A percentile compares a stretch with the other conserved stretches of the same genome.
These are phyloP conservation scores for Actenoides lindsayi DNA, from an alignment of 2,113 vertebrate genomes.

Conservation along the genomic window DNA sequence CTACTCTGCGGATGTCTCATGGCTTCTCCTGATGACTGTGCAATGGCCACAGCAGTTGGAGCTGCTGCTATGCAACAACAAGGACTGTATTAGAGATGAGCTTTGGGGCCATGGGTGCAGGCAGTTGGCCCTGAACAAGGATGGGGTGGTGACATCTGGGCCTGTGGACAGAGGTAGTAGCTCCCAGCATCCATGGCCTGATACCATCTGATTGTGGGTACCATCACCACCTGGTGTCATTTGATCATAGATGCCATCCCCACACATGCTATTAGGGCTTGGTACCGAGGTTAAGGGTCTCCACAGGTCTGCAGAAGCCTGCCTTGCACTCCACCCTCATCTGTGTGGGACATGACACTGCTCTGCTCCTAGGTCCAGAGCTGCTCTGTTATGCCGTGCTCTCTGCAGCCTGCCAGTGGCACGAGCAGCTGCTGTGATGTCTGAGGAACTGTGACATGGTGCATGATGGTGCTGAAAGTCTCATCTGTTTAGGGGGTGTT, in stretches of 20 bases:
- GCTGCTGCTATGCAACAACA: background rate
- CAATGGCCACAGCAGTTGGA: background rate
- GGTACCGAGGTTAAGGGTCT: background rate
- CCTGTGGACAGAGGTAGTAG: background rate
- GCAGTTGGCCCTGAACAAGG: background rate
- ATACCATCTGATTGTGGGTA: background rate
- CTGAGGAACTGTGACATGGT: background rate
- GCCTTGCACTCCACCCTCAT: accelerated
- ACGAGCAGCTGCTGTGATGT: accelerated
- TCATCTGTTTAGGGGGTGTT: background rate
- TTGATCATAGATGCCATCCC: background rate
- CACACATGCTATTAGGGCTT: accelerated
- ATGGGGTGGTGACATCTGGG: background rate
- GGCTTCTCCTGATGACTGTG: background rate
- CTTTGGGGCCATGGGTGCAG: background rate
- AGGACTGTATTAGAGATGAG: background rate
- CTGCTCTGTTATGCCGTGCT: accelerated
- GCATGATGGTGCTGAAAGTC: background rate
- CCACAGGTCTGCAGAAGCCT: background rate
- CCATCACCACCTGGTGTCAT: background rate
- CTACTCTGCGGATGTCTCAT: background rate
- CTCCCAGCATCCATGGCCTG: background rate
- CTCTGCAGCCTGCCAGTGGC: accelerated
- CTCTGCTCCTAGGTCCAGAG: background rate
- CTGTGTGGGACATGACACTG: accelerated